These are phyloP conservation scores for Lathamus discolor DNA, from an alignment of 2,113 vertebrate species.

Conservation along the genomic window DNA sequence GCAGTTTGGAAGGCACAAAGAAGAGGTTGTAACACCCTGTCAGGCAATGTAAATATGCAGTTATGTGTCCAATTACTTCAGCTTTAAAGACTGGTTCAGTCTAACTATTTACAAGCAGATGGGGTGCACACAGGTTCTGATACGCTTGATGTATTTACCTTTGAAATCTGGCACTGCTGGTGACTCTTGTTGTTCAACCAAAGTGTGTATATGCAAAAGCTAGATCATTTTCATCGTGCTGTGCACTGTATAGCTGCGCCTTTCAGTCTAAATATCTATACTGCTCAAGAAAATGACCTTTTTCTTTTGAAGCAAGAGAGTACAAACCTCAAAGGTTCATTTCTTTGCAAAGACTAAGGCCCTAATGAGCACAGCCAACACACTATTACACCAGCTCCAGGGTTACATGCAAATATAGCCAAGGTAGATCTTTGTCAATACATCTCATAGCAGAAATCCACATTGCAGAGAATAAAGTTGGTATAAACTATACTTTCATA, in stretches of 20 bases:
- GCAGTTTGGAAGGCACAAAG: not conserved
- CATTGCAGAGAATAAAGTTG: slow-evolving; percentile 66
- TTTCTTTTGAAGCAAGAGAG: slow-evolving; percentile 19
- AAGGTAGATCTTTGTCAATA: slow-evolving; percentile 57
- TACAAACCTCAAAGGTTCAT: slow-evolving; percentile 30
- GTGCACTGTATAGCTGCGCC: not conserved
- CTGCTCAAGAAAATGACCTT: slow-evolving; percentile 33
- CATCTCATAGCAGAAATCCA: slow-evolving; percentile 54
- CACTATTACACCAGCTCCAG: not conserved
- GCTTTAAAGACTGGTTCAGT: slow-evolving; percentile 23
- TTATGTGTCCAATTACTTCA: slow-evolving; percentile 48
- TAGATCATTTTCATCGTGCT: slow-evolving; percentile 31
- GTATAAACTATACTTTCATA: slow-evolving; percentile 69
- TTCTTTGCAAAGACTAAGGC: slow-evolving; percentile 9
- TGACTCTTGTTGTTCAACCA: slow-evolving; percentile 19
- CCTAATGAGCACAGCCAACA: slow-evolving; percentile 23
- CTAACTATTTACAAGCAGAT: slow-evolving; percentile 14
- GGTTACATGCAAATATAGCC: slow-evolving; percentile 6
- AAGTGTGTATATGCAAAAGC: slow-evolving; percentile 16
- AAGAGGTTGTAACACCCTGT: not conserved
- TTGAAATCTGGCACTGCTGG: slow-evolving; percentile 51
- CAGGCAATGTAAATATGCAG: slow-evolving; percentile 46
- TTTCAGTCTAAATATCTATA: slow-evolving; percentile 34
- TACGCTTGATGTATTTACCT: slow-evolving; percentile 36
- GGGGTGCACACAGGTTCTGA: slow-evolving; percentile 1